A percentile compares a stretch with the other conserved stretches of the same genome.
phyloP scores from a whole-genome alignment of 2,888 invertebrate genomes.

The Lasioglossum zephyrum region DNA sequence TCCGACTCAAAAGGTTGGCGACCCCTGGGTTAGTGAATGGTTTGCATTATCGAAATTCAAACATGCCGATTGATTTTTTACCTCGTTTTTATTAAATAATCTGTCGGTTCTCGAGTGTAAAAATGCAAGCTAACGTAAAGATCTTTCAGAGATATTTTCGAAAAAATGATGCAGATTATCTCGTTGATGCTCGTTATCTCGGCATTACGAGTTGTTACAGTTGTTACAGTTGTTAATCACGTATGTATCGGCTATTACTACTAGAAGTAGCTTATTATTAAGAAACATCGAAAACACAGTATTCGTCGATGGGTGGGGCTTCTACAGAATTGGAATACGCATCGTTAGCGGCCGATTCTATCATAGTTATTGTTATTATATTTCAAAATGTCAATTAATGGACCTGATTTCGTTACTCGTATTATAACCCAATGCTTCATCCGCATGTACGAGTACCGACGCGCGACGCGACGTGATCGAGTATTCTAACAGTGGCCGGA shows the following conservation, averaged over 20 bases:
- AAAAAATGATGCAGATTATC: too few relatives aligned
- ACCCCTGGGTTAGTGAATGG: background rate
- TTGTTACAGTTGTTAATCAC: background rate
- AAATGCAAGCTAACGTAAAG: background rate
- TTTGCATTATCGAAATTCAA: background rate
- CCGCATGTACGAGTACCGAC: conserved; percentile 18
- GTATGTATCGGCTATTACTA: background rate
- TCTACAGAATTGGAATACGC: background rate
- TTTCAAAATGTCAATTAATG: conserved; percentile 17
- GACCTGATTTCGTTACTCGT: background rate
- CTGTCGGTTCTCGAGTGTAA: background rate
- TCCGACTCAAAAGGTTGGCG: too few relatives aligned
- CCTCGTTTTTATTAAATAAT: background rate
- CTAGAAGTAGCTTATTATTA: background rate
- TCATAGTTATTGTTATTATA: background rate
- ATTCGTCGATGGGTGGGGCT: background rate
- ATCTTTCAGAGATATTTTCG: too few relatives aligned
- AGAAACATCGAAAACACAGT: background rate
- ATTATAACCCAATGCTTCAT: conserved; percentile 23
- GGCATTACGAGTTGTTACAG: background rate
- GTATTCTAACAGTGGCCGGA: conserved; percentile 54
- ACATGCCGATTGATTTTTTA: background rate
- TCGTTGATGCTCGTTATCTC: background rate
- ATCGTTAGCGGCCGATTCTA: conserved; percentile 4
- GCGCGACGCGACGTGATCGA: conserved; percentile 24